These are phyloP conservation scores for Macrosoma leucophasiata DNA, from an alignment of 2,888 invertebrate genomes.

Conservation along the genomic window DNA sequence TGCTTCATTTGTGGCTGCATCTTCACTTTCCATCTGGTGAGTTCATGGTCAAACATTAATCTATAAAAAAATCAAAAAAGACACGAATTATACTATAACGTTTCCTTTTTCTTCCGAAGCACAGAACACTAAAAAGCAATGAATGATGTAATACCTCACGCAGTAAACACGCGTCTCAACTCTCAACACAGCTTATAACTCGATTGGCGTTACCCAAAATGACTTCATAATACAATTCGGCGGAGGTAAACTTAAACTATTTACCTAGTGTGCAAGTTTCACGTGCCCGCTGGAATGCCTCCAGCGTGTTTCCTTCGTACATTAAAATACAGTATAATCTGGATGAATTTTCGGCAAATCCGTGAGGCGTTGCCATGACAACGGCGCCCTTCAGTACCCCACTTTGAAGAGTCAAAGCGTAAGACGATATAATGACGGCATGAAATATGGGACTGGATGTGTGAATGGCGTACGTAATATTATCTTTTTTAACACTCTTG, in stretches of 20 bases:
- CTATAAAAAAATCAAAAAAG: too few species aligned
- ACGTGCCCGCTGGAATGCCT: conserved; percentile 49
- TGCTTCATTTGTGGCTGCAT: too few species aligned
- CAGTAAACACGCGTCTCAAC: too few species aligned
- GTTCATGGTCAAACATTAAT: too few species aligned
- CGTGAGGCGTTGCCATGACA: conserved; percentile 48
- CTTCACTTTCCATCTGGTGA: too few species aligned
- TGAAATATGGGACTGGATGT: conserved; percentile 49
- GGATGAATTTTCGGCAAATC: conserved; percentile 53
- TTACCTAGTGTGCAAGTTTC: conserved; percentile 58
- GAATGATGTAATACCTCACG: too few species aligned
- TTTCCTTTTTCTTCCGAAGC: too few species aligned
- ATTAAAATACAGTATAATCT: conserved; percentile 29
- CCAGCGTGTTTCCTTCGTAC: conserved; percentile 34
- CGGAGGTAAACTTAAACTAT: conserved; percentile 54
- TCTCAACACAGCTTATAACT: too few species aligned
- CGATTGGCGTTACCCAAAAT: conserved; percentile 43
- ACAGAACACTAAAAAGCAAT: too few species aligned
- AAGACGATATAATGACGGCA: conserved; percentile 60
- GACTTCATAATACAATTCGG: conserved; percentile 52
- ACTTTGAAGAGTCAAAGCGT: conserved; percentile 44
- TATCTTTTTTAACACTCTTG: too few species aligned
- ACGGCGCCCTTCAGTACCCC: conserved; percentile 51
- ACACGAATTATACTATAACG: too few species aligned
- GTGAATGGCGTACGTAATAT: conserved; percentile 19